phyloP scores from a whole-genome alignment of 2,797 vertebrate species.

The Poecilia gillii region DNA sequence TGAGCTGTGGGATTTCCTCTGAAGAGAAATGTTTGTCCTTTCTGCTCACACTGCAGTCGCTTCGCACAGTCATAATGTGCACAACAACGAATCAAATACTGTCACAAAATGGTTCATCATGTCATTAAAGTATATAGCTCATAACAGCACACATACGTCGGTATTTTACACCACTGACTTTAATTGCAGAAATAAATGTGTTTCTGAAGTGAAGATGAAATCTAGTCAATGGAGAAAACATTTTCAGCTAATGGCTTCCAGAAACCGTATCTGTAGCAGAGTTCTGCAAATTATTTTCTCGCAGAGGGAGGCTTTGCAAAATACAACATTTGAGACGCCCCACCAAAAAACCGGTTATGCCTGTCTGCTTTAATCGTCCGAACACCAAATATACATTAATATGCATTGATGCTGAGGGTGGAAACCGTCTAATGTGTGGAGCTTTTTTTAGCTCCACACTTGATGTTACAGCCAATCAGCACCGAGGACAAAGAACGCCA shows the following conservation, averaged over 20 bases:
- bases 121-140: neutral
- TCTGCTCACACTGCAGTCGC: constrained; percentile 46
- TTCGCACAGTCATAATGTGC: neutral
- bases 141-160: neutral
- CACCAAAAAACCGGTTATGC: neutral
- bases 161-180: neutral
- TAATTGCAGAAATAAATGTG: constrained; percentile 11
- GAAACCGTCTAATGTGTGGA: neutral
- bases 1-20: neutral
- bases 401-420: neutral
- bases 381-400: neutral
- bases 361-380: neutral
- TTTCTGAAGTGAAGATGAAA: neutral
- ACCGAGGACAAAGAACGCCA: neutral
- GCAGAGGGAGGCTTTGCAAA: constrained; percentile 39
- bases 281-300: neutral
- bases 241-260: constrained; percentile 38
- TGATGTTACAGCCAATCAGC: neutral
- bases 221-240: neutral
- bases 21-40: constrained; percentile 1
- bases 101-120: neutral
- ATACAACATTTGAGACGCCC: constrained; percentile 26
- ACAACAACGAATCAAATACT: neutral
- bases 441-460: neutral
- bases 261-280: constrained; percentile 24